Base-by-base conservation (phyloP, 23 tunicate genomes). In the Ciona savignyi region DNA sequence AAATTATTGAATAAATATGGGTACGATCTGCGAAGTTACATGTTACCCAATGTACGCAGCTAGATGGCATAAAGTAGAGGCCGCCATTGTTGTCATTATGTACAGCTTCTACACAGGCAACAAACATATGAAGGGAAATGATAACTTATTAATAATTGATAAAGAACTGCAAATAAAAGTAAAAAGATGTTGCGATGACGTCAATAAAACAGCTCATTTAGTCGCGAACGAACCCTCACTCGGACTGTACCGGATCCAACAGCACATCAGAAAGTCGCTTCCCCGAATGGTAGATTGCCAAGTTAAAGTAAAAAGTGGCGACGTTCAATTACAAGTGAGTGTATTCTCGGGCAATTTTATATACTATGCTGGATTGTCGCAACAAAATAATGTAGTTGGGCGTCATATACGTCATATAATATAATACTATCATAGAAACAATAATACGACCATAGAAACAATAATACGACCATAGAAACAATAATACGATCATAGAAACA, bases 181-280 rank as follows among this genome's bases (percentile, higher is more conserved):
- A 6, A 9, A 42, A 42, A 9, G 56, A 6, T 42, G 56, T 42
- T 88, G 87, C 51, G 74, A 77, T 33, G 87, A 86, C 28, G 60
- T 88, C 3, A 88, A 88, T 71, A 85, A 88, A 31, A 81, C 96
- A n/a, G 27, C 78, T 9, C 96, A 93, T 70, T 49, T 86, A 33
- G 72, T 93, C 63, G 98, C 98, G 0, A 93, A 93, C 67, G 98
- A 93, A 74, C 98, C 98, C 2, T 77, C 98, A 0, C 83, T 93
- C 28, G 98, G 98, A 0, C 34, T 93, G 73, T 93, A 81, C 60
- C 71, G 98, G 31, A 72, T 93, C 6, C 98, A 93, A 68, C 85
- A 93, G 32, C 98, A 93, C 69, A 77, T 86, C 21, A 61, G 80
- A 24, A 93, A 93, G 62, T 70, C 93, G 31, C 63, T 93, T 30